phyloP scores from a whole-genome alignment of 2,888 invertebrate genomes.

The Criorhina ranunculi region DNA sequence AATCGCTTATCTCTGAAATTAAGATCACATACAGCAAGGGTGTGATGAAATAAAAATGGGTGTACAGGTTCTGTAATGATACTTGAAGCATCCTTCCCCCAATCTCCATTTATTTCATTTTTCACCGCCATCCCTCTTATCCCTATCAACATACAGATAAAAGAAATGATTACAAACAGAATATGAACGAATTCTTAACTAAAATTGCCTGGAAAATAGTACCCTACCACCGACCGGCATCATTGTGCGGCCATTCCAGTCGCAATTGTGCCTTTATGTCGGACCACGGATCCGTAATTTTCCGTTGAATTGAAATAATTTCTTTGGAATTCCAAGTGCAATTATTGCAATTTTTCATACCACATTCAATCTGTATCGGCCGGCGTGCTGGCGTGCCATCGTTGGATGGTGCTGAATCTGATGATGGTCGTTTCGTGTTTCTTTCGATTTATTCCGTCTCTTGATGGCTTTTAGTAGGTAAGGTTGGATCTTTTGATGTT shows the following conservation, averaged over 20 bases:
- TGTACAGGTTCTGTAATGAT: slow-evolving; percentile 13
- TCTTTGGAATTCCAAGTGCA: slow-evolving; percentile 68
- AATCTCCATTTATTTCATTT: neutral
- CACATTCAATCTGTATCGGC: slow-evolving; percentile 43
- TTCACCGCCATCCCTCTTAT: neutral
- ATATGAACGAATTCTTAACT: slow-evolving; percentile 46
- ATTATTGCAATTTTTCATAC: slow-evolving; percentile 73
- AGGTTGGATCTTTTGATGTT: slow-evolving; percentile 3
- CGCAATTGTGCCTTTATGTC: slow-evolving; percentile 25
- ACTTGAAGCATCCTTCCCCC: slow-evolving; percentile 15
- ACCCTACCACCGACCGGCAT: slow-evolving; percentile 4
- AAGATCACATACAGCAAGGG: slow-evolving; percentile 31
- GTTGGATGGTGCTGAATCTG: slow-evolving; percentile 21
- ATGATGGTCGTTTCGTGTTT: slow-evolving; percentile 48
- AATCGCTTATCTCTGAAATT: slow-evolving; percentile 38
- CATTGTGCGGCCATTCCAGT: slow-evolving; percentile 15
- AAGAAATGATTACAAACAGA: slow-evolving; percentile 49
- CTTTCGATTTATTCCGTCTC: neutral
- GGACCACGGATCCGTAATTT: slow-evolving; percentile 43
- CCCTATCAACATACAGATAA: slow-evolving; percentile 40
- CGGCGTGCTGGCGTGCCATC: slow-evolving; percentile 6
- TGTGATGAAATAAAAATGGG: slow-evolving; percentile 41
- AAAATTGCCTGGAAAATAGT: slow-evolving; percentile 31
- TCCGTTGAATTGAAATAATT: slow-evolving; percentile 75
- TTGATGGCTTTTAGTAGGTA: slow-evolving; percentile 4